Base-by-base conservation (phyloP, 92 coral and sea anemone species). In the Scolanthus callimorphus region DNA sequence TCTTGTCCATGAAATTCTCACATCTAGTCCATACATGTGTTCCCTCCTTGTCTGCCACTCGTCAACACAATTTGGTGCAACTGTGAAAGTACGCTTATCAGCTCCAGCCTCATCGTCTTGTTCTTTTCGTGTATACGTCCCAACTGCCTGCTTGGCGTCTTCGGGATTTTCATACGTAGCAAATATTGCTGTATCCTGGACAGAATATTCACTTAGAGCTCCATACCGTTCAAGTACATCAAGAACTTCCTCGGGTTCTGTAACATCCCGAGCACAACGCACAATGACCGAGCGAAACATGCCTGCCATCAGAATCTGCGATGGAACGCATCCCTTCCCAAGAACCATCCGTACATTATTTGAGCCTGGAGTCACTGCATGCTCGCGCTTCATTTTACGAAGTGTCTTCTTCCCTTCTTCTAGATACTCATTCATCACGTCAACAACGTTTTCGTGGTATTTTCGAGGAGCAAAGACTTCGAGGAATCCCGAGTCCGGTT, bases 201-300 rank as follows among this genome's bases (percentile, higher is more conserved):
- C 6, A 10, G 20, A 13, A 61, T 68, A 57, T 25, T 59, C 65
- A 29, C 57, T 69, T 9, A 81, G 47, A 1, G 60, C 60, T 27
- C 88, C 88, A 46, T 43, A 58, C 12, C 59, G 34, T 13, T 25
- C 52, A 44, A 81, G 25, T n/a, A 9, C 9, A 1, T 62, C 68
- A 15, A 61, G 48, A 43, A 83, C 78, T 1, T 49, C 44, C 54
- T 44, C 34, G 3, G 54, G 50, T n/a, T n/a, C n/a, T 6, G 43
- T 4, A 2, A 27, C 12, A 3, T 51, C 63, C 23, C 48, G 34
- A 0, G 65, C 15, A 52, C 70, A 58, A 25, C 44, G 17, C 12
- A 54, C 79, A 13, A 76, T 53, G 25, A 78, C 86, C 47, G 90
- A 62, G 49, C 95, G 77, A 37, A 67, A 82, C 90, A 78, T 87